phyloP scores from a whole-genome alignment of 2,797 vertebrate genomes.

The Pelobates cultripes region DNA sequence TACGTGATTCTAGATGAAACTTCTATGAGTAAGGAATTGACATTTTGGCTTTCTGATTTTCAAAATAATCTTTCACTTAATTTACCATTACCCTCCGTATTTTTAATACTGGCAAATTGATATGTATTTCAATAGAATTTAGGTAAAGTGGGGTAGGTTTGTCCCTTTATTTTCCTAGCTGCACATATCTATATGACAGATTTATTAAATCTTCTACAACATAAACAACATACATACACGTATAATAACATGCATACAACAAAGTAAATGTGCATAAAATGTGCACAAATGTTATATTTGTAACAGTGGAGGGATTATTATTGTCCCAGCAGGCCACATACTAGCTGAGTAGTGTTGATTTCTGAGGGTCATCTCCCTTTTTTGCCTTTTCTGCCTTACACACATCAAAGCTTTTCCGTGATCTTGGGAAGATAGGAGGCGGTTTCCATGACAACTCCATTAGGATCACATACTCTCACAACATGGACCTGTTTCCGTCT shows the following conservation, averaged over 20 bases:
- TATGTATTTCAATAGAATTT: no score
- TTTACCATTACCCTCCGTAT: no score
- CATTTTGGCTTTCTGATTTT: no score
- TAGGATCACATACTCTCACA: conserved; percentile 31
- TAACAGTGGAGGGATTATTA: neutral
- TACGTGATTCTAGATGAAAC: no score
- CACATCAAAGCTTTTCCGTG: conserved; percentile 46
- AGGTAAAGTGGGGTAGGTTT: no score
- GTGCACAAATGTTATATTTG: neutral
- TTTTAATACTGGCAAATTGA: no score
- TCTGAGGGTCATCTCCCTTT: conserved; percentile 24
- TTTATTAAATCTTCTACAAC: no score
- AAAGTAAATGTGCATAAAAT: neutral
- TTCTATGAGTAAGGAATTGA: no score
- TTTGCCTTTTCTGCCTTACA: conserved; percentile 15
- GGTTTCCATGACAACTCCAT: conserved; percentile 50
- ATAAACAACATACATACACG: no score
- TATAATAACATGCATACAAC: neutral
- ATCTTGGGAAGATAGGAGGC: conserved; percentile 41
- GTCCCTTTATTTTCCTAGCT: no score
- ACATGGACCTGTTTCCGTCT: conserved; percentile 43
- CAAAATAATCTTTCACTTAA: no score
- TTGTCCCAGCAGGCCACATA: conserved; percentile 7
- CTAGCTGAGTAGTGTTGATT: conserved; percentile 22
- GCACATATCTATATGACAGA: no score